Evolutionary conservation across 35 echinoderm and acorn worm species (phyloP), one percentile per base, ranked within the genome.

Genomic region (Acanthaster planci): DNA sequence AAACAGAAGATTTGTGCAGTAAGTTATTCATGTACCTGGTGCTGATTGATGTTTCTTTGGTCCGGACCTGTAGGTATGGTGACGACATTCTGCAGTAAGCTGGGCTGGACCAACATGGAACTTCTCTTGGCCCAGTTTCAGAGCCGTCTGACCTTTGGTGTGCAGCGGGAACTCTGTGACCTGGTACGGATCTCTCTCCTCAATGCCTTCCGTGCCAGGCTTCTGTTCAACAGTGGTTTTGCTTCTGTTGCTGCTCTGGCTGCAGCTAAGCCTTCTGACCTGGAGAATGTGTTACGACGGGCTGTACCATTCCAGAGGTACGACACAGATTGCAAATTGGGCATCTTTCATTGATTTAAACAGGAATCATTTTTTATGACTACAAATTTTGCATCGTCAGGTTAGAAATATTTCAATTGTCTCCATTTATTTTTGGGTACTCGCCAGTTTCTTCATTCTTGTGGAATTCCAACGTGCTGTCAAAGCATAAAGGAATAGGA

Each of bases 71-170:
- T 53, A 99, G 96, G 96, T 16, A 99, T 99, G 96, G 96, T 99
- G 81, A 99, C 96, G 8, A 77, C 93, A 1, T 99, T 99, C 85
- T 99, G 96, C 55, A 94, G 80, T 56, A 90, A 90, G 38, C 85
- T 99, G 0, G 96, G 96, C 56, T 99, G 96, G 96, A 86, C 82
- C 85, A 99, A 99, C 78, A 52, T 99, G 55, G 96, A 99, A 53
- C 81, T 99, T 51, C 88, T 99, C 59, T 60, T 99, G 27, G 78
- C 88, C 23, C 96, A 99, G 40, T 99, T 91, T 76, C 92, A 99
- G 78, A 93, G 72, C 53, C 68, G 96, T 8, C 88, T 99, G 72
- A 99, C 93, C 88, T 99, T 99, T 94, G 96, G 96, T 21, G 82
- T 99, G 40, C 96, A 99, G 79, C 84, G 96, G 9, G 96, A 99